Evolutionary conservation across 2,113 vertebrate species (phyloP), one percentile per base, ranked within the genome.

Genomic region (Lophochroa leadbeateri): DNA sequence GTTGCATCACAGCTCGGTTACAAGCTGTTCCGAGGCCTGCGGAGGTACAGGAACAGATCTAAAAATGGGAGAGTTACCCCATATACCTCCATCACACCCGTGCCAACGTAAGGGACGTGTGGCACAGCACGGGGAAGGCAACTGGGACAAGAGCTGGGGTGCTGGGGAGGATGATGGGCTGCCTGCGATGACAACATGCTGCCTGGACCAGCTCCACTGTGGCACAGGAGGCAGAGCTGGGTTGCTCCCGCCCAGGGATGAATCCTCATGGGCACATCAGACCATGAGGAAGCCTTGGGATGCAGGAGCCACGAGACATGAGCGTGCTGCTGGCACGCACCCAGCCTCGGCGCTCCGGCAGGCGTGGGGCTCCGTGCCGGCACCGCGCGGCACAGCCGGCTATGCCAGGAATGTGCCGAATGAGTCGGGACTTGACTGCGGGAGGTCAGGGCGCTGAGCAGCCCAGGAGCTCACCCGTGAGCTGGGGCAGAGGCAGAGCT

Each of bases 361-460:
- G 88, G 93, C 93, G 86, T 86, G 70, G 52, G 87, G 93, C 70
- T 92, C 57, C 1, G 12, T 0, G 44, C 91, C 29, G 44, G 71
- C 77, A 69, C 4, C 4, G 81, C 49, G 33, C 78, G 52, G 37
- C 41, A 55, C 84, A 37, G 72, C 39, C 35, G 61, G 93, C 96
- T 94, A 93, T 88, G 97, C 94, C 87, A 95, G 97, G 97, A 98
- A 98, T 98, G 91, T 17, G 69, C 68, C 85, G 94, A 76, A 92
- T 97, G 70, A 50, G 98, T 97, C 64, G 80, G n/a, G 97, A 95
- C 98, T 97, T 97, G 98, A 95, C 64, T 69, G 81, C 58, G 13
- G 76, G 92, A 94, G 81, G 92, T 94, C 71, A 47, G 90, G 87
- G 69, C 9, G 6, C 67, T 4, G 90, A 39, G 39, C 39, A 39